Base-by-base conservation (phyloP, 2,888 invertebrate genomes). In the Cataglyphis albicans region DNA sequence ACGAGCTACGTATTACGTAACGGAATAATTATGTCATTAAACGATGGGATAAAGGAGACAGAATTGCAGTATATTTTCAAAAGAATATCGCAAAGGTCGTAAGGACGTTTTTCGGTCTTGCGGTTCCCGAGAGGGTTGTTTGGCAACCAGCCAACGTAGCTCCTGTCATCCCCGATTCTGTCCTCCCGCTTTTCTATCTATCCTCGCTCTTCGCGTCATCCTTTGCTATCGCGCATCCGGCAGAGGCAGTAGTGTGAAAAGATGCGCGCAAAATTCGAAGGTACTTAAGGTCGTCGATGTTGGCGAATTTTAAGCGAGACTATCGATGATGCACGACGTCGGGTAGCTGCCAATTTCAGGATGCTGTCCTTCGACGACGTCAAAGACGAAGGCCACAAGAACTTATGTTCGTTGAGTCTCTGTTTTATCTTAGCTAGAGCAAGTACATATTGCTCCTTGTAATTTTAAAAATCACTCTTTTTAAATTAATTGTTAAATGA, bases 281-380 rank as follows among this genome's bases (percentile, higher is more conserved):
- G 89, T 91, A 90, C 89, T 91, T 92, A 92, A 92, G 91, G 88
- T 83, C 84, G 91, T 89, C 91, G 92, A 92, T 92, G 93, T 93
- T 92, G 88, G 93, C 92, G 91, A 91, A 93, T 93, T 93, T 93
- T 91, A 85, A 92, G 84, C 85, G 82, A 91, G 90, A 92, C 91
- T 91, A 92, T 91, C 90, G 88, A 76, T 86, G 91, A 88, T 85
- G 88, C 85, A 82, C 64, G 88, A 70, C 82, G 65, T 84, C 72
- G 82, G 84, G 81, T 83, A 78, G 83, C 81, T 73, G 81, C 81
- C 44, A 59, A 21, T 25, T 21, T 25, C 48, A 25, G 87, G 88
- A 90, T 85, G 89, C 88, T 86, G 70, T 67, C 70, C 81, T 70
- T 80, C 25, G 65, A 67, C 70, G 67, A 21, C 21, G 21, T 72